phyloP scores from a whole-genome alignment of 2,113 vertebrate species.

The Aldabrachelys gigantea region DNA sequence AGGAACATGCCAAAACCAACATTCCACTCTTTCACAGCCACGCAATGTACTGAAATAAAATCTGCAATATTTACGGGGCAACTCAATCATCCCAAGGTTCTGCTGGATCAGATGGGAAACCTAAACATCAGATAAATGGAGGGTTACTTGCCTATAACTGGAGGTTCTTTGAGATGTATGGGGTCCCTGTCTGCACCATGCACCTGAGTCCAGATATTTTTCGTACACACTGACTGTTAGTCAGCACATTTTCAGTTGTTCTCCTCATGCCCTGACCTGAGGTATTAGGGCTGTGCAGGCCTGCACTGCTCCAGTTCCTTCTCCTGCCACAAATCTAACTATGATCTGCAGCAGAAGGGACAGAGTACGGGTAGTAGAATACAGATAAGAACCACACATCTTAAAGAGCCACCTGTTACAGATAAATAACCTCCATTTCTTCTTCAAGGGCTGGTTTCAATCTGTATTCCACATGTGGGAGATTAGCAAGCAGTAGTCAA shows the following conservation, averaged over 20 bases:
- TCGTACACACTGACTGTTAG: not conserved
- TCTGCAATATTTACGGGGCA: constrained; percentile 86
- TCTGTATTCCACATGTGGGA: not conserved
- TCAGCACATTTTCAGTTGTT: not conserved
- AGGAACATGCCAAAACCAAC: constrained; percentile 86
- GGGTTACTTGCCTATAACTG: not conserved
- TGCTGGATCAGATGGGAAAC: constrained; percentile 66
- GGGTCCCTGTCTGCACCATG: not conserved
- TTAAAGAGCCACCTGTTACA: not conserved
- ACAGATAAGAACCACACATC: not conserved
- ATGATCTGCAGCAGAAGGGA: not conserved
- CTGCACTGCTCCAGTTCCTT: not conserved
- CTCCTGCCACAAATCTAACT: not conserved
- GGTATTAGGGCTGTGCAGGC: not conserved
- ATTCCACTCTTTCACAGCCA: constrained; percentile 80
- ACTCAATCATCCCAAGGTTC: constrained; percentile 61
- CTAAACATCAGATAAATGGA: constrained; percentile 34
- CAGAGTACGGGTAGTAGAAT: not conserved
- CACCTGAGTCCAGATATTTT: not conserved
- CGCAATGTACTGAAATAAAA: constrained; percentile 86
- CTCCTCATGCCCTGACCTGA: not conserved
- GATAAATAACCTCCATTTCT: not conserved
- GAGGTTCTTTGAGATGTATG: not conserved
- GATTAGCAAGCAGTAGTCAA: not conserved
- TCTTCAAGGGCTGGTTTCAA: not conserved